These are phyloP conservation scores for Andrena hattorfiana DNA, from an alignment of 2,888 invertebrate genomes.

Conservation along the genomic window DNA sequence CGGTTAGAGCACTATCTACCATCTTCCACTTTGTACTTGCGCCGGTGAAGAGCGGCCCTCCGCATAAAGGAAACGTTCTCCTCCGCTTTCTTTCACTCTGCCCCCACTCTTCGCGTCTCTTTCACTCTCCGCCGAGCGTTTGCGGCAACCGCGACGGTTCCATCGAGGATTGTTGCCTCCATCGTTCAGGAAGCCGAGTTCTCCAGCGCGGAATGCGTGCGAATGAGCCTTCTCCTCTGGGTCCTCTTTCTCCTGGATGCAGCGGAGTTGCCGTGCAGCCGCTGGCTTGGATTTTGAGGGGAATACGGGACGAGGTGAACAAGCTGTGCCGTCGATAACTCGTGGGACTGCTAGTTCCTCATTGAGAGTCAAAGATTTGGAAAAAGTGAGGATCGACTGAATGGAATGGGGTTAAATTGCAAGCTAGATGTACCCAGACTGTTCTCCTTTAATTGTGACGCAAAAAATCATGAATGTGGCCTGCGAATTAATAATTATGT, in stretches of 20 bases:
- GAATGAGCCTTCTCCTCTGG: constrained; percentile 14
- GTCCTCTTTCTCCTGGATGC: not conserved
- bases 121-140: not conserved
- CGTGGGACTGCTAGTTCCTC: not conserved
- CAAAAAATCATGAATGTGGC: no score
- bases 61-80: constrained; percentile 55
- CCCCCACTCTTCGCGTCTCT: not conserved
- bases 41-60: constrained; percentile 53
- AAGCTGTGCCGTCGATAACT: not conserved
- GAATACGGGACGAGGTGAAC: not conserved
- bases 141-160: constrained; percentile 26
- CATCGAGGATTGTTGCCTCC: constrained; percentile 32
- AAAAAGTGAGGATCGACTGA: not conserved
- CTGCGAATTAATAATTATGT: no score
- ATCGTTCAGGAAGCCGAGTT: constrained; percentile 6
- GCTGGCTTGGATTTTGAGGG: constrained; percentile 12
- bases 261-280: not conserved
- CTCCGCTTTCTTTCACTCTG: constrained; percentile 28
- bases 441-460: no score
- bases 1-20: constrained; percentile 60
- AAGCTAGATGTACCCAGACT: no score
- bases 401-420: no score
- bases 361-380: constrained; percentile 8
- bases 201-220: constrained; percentile 9
- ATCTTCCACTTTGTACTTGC: constrained; percentile 72